Conservation (phyloP, 2,797 vertebrate species). For the Alcedo quadribrachys region DNA sequence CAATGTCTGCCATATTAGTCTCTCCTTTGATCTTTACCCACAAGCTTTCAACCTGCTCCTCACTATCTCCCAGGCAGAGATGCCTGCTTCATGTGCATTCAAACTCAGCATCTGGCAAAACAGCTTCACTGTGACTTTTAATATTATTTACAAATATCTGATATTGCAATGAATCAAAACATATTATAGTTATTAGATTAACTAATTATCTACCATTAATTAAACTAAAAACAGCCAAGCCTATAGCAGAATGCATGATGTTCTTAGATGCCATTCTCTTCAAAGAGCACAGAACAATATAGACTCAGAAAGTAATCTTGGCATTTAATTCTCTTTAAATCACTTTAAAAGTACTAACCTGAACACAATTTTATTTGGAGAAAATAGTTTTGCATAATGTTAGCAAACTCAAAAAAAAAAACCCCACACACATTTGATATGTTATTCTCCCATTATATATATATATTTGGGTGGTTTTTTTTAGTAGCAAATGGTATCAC, state of each 20-base stretch:
- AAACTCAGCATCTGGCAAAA: neutral
- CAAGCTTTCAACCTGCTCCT: too few relatives aligned
- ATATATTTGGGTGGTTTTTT: neutral
- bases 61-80: too few relatives aligned
- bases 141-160: neutral
- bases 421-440: too few relatives aligned
- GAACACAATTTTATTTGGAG: neutral
- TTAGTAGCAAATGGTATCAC: neutral
- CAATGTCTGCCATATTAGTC: too few relatives aligned
- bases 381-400: neutral
- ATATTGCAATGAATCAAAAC: neutral
- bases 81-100: accelerated
- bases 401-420: neutral
- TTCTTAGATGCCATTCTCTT: neutral
- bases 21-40: too few relatives aligned
- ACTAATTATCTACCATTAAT: neutral
- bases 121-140: neutral
- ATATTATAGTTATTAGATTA: neutral
- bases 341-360: neutral
- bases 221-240: neutral
- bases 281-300: neutral
- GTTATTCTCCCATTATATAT: neutral
- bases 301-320: neutral
- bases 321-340: neutral
- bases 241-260: neutral